Conservation (phyloP, 2,113 vertebrate species). For the Tichodroma muraria region DNA sequence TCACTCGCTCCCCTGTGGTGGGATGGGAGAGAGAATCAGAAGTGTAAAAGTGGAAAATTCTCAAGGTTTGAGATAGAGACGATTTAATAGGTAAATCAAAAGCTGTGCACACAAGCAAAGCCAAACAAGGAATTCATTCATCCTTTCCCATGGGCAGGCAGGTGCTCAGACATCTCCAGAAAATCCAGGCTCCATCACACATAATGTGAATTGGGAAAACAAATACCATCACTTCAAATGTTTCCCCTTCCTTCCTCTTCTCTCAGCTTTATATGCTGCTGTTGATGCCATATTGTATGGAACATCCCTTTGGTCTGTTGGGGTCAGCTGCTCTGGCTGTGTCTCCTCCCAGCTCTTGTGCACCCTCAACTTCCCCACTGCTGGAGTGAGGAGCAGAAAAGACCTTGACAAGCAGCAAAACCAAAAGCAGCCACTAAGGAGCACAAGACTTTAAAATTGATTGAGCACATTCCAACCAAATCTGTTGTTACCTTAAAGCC, state of each 20-base stretch:
- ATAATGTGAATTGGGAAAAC: not conserved
- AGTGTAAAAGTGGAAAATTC: not conserved
- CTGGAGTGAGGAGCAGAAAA: not conserved
- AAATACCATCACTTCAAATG: accelerated
- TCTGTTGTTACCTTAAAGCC: not conserved
- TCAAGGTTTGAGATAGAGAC: not conserved
- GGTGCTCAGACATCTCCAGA: not conserved
- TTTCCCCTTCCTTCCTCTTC: not conserved
- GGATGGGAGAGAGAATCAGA: not conserved
- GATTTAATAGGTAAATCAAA: not conserved
- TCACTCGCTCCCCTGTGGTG: accelerated
- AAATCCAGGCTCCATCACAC: not conserved
- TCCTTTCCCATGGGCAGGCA: not conserved
- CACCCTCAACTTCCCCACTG: accelerated
- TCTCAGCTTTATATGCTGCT: not conserved
- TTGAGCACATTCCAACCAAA: not conserved
- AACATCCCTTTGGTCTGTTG: not conserved
- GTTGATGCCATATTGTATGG: not conserved
- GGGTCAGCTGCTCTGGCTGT: not conserved
- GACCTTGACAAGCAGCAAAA: not conserved
- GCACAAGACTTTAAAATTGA: not conserved
- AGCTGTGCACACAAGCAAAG: not conserved
- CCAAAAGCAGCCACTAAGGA: not conserved
- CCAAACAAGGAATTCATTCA: not conserved
- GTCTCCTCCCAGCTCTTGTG: not conserved